phyloP scores from a whole-genome alignment of 2,888 invertebrate genomes.

The Zaprionus bogoriensis region DNA sequence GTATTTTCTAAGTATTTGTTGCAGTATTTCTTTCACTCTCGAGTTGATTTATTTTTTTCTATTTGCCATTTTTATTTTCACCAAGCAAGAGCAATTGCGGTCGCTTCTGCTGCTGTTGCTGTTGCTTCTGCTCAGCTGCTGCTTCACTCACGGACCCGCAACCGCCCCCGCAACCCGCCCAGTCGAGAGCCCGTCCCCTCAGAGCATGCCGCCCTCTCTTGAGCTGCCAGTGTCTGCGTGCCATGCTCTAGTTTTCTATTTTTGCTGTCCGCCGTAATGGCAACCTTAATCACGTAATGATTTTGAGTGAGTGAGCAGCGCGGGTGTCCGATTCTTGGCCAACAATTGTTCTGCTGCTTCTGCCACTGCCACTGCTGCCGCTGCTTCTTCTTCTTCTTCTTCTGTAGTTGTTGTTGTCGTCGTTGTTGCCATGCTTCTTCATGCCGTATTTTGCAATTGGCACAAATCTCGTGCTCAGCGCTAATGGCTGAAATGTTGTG shows the following conservation, averaged over 20 bases:
- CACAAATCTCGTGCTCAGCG: constrained; percentile 68
- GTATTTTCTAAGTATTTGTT: constrained; percentile 1
- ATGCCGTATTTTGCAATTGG: constrained; percentile 60
- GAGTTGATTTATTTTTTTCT: constrained; percentile 73
- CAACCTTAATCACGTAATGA: constrained; percentile 76
- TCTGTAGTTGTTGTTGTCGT: constrained; percentile 27
- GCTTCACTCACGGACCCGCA: background rate
- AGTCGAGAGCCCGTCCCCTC: background rate
- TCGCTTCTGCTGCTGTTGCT: constrained; percentile 8
- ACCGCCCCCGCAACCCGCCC: background rate
- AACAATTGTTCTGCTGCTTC: constrained; percentile 29
- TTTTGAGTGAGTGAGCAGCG: constrained; percentile 57
- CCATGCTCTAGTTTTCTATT: constrained; percentile 72
- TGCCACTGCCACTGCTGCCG: constrained; percentile 8
- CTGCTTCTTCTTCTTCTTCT: constrained; percentile 7
- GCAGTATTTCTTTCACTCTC: constrained; percentile 11
- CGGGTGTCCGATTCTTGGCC: constrained; percentile 59
- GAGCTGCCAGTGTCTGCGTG: constrained; percentile 68
- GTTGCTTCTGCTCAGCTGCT: constrained; percentile 7
- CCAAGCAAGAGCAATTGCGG: constrained; percentile 57
- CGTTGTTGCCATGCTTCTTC: constrained; percentile 18
- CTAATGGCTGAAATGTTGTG: constrained; percentile 72
- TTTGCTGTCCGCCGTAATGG: constrained; percentile 72
- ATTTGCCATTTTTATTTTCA: constrained; percentile 62
- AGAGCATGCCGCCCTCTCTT: too few relatives aligned